Conservation (phyloP, 2,888 invertebrate genomes). For the Idaea biselata region DNA sequence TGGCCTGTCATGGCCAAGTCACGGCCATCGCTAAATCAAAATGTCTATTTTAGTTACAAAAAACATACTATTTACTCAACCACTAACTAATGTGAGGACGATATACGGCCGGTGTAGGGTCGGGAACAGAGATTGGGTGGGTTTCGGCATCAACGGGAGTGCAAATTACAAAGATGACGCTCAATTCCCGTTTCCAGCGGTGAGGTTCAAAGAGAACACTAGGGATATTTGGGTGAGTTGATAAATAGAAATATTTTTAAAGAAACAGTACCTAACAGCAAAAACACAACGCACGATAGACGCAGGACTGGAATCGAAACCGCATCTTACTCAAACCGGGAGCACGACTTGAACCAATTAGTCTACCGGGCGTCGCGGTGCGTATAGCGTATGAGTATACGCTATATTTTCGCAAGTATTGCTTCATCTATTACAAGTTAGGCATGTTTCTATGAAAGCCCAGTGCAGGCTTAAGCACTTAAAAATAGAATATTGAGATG, state of each 20-base stretch:
- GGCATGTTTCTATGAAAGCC: no score
- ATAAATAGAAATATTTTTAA: neutral
- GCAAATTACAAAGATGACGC: slow-evolving; percentile 80
- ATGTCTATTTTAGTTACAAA: slow-evolving; percentile 35
- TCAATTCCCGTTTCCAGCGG: slow-evolving; percentile 82
- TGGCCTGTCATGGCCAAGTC: slow-evolving; percentile 16
- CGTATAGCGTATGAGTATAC: no score
- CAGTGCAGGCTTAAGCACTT: no score
- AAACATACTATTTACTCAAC: slow-evolving; percentile 23
- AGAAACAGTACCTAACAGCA: neutral
- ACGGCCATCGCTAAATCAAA: slow-evolving; percentile 22
- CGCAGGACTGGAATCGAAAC: no score
- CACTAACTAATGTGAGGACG: slow-evolving; percentile 31
- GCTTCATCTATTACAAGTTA: no score
- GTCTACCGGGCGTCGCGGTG: no score
- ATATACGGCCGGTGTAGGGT: slow-evolving; percentile 58
- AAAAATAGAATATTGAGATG: no score
- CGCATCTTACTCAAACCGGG: no score
- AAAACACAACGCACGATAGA: no score
- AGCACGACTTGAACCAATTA: no score
- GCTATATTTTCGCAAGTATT: no score
- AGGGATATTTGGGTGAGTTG: slow-evolving; percentile 76
- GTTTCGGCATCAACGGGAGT: slow-evolving; percentile 81
- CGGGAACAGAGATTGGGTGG: slow-evolving; percentile 85
- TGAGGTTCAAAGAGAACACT: slow-evolving; percentile 82